Evolutionary conservation across 2,113 vertebrate genomes (phyloP), one percentile per base, ranked within the genome.

Genomic region (Caloenas nicobarica): DNA sequence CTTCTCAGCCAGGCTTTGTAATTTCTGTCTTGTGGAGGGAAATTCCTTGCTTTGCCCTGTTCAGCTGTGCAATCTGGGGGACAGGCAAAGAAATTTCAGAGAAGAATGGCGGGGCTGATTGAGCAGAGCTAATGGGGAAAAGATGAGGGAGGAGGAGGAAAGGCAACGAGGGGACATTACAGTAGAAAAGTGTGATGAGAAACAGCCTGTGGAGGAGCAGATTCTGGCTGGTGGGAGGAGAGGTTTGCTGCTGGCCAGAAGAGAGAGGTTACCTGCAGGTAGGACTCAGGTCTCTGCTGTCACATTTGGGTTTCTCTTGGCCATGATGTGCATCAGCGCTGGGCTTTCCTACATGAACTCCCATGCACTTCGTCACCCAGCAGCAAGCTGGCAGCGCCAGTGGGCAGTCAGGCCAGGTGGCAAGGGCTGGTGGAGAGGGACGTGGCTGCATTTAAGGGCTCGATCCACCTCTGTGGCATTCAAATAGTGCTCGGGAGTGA

Each of bases 271-370:
- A 71, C 62, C 28, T 80, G 31, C 19, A n/a, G 53, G 64, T 36
- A 61, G 64, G 40, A 60, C 18, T 56, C 17, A 4, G 22, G 3
- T 4, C 56, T 58, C 11, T n/a, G 23, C 60, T 58, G 12, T 73
- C 24, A 3, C 0, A 0, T n/a, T 23, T 80, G 48, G 28, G 29
- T 58, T 87, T 85, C 56, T 87, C 19, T 38, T 60, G 57, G 28
- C 16, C 1, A 0, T 10, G 24, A 14, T 28, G 51, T 61, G 38
- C 38, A n/a, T 16, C 71, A 33, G 0, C 1, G 2, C 10, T 53
- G 16, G 72, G 46, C 16, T 60, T 26, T 72, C 12, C 19, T 54
- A 25, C 16, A 31, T 25, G 40, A 91, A 26, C 50, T 5, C 24
- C 3, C 10, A 18, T 25, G 50, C 18, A 15, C 2, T 78, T 46